Percentiles rank a stretch among this genome's conserved stretches.
These are phyloP conservation scores for Sarcophaga subvicina DNA, from an alignment of 2,888 invertebrate species.

Conservation along the genomic window DNA sequence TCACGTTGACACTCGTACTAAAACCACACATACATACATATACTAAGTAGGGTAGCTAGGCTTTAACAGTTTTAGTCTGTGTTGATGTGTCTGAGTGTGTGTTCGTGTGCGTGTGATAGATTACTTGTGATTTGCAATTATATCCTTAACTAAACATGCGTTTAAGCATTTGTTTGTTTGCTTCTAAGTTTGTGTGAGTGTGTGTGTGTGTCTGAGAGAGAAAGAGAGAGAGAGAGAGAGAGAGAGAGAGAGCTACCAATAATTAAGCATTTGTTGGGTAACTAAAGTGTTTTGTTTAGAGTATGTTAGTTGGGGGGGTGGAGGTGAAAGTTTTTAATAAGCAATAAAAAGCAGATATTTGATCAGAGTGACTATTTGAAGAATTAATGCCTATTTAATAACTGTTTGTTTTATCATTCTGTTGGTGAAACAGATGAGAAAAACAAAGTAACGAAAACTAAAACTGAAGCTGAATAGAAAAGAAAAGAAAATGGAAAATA, in stretches of 20 bases:
- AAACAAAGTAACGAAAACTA: conserved; percentile 3
- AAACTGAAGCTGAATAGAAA: conserved; percentile 14
- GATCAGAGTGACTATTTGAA: conserved; percentile 53
- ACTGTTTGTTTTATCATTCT: background rate
- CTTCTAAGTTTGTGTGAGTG: no score
- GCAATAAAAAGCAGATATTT: conserved; percentile 52
- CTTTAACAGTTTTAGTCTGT: no score
- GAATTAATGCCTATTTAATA: conserved; percentile 55
- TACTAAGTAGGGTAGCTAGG: no score
- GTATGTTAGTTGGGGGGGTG: background rate
- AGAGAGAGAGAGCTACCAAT: no score
- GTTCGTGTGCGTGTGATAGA: background rate
- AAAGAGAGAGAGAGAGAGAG: no score
- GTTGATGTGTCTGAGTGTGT: background rate
- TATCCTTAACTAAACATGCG: no score
- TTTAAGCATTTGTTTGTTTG: no score
- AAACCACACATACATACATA: no score
- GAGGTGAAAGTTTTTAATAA: background rate
- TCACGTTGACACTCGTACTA: no score
- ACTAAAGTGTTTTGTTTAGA: conserved; percentile 22
- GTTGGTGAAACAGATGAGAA: background rate
- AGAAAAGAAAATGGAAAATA: background rate
- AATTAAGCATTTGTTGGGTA: conserved; percentile 13
- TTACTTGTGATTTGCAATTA: background rate
- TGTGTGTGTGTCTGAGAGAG: no score